These are phyloP conservation scores for Parauchenoglanis punctatus DNA, from an alignment of 2,797 vertebrate genomes.

Conservation along the genomic window DNA sequence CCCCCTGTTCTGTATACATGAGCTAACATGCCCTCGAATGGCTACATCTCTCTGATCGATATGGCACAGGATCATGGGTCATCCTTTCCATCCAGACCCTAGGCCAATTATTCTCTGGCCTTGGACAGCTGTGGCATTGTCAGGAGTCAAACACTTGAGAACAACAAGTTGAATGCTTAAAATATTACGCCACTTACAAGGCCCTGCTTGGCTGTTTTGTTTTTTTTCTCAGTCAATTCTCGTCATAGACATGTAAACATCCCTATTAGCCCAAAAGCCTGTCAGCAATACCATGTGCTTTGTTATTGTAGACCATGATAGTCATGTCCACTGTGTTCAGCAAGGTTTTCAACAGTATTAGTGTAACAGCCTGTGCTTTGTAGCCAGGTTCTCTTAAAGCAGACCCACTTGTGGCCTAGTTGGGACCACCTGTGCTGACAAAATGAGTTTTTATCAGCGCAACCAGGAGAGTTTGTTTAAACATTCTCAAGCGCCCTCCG, in stretches of 20 bases:
- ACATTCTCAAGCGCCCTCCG: conserved; percentile 15
- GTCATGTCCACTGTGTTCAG: conserved; percentile 3
- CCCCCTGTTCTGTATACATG: background rate
- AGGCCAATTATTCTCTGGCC: background rate
- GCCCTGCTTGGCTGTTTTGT: conserved; percentile 8
- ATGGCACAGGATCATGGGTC: background rate
- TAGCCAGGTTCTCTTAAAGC: background rate
- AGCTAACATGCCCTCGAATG: background rate
- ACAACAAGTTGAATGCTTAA: background rate
- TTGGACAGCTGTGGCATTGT: background rate
- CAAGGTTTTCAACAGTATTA: background rate
- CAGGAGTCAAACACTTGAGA: background rate
- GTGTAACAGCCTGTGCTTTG: background rate
- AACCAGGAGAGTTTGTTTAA: conserved; percentile 25
- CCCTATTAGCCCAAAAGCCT: conserved; percentile 21
- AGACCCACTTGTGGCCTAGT: conserved; percentile 18
- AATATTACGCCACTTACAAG: background rate
- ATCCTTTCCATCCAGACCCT: background rate
- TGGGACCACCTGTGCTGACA: conserved; percentile 53
- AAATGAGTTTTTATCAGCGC: conserved; percentile 42
- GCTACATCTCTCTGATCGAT: background rate
- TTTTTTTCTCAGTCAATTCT: conserved; percentile 9
- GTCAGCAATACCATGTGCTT: conserved; percentile 26
- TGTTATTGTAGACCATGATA: conserved; percentile 22
- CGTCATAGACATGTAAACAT: conserved; percentile 16